Percentiles rank a stretch among this genome's conserved stretches.
Conservation (phyloP, 2,113 vertebrate species). For the Zootoca vivipara region DNA sequence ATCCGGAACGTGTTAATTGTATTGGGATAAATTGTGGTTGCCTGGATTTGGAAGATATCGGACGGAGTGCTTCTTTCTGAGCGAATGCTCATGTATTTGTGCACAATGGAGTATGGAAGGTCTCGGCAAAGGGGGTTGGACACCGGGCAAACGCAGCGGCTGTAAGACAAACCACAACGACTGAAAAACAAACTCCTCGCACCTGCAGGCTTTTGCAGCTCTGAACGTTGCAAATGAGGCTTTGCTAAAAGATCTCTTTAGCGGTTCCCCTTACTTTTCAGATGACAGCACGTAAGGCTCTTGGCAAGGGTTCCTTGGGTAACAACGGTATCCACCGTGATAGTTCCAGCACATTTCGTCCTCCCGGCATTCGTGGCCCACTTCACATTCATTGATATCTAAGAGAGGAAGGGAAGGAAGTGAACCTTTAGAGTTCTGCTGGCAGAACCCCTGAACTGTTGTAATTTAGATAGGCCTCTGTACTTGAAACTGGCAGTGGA, state of each 20-base stretch:
- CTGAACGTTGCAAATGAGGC: background rate
- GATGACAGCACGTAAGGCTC: slow-evolving; percentile 89
- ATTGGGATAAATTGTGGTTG: slow-evolving; percentile 92
- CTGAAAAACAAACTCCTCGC: background rate
- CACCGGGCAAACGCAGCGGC: slow-evolving; percentile 90
- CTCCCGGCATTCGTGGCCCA: slow-evolving; percentile 87
- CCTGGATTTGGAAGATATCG: slow-evolving; percentile 98
- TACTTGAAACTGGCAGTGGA: background rate
- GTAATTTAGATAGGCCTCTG: background rate
- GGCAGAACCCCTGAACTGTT: background rate
- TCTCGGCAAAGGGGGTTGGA: slow-evolving; percentile 82
- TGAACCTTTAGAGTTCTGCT: background rate
- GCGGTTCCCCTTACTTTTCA: slow-evolving; percentile 86
- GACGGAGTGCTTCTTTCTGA: slow-evolving; percentile 92
- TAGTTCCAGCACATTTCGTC: slow-evolving; percentile 99
- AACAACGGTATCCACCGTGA: slow-evolving; percentile 93
- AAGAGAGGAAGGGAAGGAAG: slow-evolving; percentile 35
- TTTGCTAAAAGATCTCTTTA: background rate
- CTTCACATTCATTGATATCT: slow-evolving; percentile 98
- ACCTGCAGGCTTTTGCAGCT: background rate
- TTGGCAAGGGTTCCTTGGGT: slow-evolving; percentile 93
- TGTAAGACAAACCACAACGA: slow-evolving; percentile 69
- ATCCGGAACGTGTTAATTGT: slow-evolving; percentile 97
- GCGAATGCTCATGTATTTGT: slow-evolving; percentile 98
- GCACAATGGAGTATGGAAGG: slow-evolving; percentile 90